Evolutionary conservation across 1,140 invertebrate species (phyloP).

Genomic region (Nixonia krombeini): DNA sequence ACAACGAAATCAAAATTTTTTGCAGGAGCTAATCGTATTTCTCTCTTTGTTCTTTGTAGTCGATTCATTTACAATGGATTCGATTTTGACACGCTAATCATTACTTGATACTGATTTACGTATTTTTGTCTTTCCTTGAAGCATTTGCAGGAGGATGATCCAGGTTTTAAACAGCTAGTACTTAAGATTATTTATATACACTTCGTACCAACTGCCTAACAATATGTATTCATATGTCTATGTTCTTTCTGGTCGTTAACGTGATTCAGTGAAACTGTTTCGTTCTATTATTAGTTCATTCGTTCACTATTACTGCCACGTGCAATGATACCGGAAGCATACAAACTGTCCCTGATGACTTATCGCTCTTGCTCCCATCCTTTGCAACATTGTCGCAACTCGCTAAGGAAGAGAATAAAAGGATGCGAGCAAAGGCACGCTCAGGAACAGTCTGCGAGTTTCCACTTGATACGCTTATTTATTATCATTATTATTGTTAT

Average conservation of each 20-base stretch:
- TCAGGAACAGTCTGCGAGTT: constrained; percentile 24
- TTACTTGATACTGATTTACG: constrained; percentile 64
- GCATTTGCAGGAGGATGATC: constrained; percentile 72
- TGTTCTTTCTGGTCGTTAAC: constrained; percentile 65
- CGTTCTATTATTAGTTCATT: constrained; percentile 59
- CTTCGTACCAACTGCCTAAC: constrained; percentile 60
- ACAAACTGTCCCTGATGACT: constrained; percentile 38
- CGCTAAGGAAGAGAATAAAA: too few species aligned
- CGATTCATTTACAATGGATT: constrained; percentile 42
- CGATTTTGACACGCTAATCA: constrained; percentile 59
- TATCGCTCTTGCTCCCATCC: constrained; percentile 24
- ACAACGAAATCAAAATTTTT: constrained; percentile 53
- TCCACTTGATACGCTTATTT: constrained; percentile 43
- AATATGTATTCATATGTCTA: constrained; percentile 63
- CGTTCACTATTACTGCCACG: constrained; percentile 60
- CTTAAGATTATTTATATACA: constrained; percentile 68
- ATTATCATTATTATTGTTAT: too few species aligned
- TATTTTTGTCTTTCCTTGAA: constrained; percentile 70
- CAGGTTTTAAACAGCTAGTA: constrained; percentile 71
- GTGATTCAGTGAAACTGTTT: constrained; percentile 63
- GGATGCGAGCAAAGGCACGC: constrained; percentile 14
- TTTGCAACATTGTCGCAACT: too few species aligned
- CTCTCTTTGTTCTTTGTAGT: constrained; percentile 47
- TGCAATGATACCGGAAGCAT: constrained; percentile 61
- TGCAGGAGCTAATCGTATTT: constrained; percentile 57